Evolutionary conservation across 64 coral and sea anemone species (phyloP).

Genomic region (Cladopsammia gracilis): DNA sequence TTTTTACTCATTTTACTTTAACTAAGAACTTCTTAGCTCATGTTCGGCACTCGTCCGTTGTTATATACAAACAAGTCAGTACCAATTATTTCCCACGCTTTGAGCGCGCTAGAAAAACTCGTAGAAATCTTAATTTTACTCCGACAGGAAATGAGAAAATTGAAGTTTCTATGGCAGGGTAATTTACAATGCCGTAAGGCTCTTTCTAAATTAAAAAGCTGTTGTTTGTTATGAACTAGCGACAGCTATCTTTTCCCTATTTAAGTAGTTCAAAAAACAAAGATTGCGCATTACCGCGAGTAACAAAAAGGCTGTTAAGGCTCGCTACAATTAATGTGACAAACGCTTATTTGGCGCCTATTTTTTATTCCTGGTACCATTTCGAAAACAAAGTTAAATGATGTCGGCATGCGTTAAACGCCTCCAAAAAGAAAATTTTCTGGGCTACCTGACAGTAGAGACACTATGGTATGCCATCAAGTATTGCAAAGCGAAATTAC

Average conservation of each 20-base stretch:
- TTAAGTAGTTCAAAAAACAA: background rate
- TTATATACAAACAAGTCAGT: too few relatives aligned
- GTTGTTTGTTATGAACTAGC: background rate
- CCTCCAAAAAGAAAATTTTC: background rate
- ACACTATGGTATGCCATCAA: too few relatives aligned
- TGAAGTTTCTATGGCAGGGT: background rate
- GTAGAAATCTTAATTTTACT: background rate
- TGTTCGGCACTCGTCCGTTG: too few relatives aligned
- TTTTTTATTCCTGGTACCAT: background rate
- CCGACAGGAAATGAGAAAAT: constrained; percentile 26
- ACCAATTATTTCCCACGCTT: background rate
- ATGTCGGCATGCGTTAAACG: background rate
- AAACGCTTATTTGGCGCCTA: too few relatives aligned
- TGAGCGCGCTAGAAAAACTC: background rate
- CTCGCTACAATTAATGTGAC: too few relatives aligned
- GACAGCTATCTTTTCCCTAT: background rate
- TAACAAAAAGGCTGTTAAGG: too few relatives aligned
- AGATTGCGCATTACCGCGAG: background rate
- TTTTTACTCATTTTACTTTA: too few relatives aligned
- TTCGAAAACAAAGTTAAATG: background rate
- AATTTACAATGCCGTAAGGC: constrained; percentile 14
- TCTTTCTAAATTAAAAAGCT: background rate
- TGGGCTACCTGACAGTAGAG: too few relatives aligned
- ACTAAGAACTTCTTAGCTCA: too few relatives aligned
- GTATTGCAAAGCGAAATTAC: too few relatives aligned